These are phyloP conservation scores for Masticophis lateralis DNA, from an alignment of 2,797 vertebrate genomes.

Conservation along the genomic window DNA sequence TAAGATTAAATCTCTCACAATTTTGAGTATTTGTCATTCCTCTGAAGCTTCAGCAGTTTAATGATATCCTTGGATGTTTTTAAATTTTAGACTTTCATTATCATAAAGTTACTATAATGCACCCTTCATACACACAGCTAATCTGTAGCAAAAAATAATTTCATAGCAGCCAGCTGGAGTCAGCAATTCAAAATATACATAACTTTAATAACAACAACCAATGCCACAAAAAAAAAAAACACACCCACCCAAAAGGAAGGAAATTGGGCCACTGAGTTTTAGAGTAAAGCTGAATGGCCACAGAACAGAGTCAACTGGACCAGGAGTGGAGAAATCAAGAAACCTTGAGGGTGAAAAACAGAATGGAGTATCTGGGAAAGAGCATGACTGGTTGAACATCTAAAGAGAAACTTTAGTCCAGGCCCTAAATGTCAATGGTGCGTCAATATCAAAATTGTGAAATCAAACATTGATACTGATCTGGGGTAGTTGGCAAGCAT, in stretches of 20 bases:
- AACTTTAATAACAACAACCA: not conserved
- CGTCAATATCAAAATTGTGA: not conserved
- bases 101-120: not conserved
- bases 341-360: not conserved
- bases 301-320: not conserved
- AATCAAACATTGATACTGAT: not conserved
- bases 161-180: not conserved
- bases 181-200: not conserved
- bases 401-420: not conserved
- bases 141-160: not conserved
- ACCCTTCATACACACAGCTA: not conserved
- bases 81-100: not conserved
- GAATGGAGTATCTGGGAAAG: not conserved
- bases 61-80: not conserved
- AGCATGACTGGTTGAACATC: not conserved
- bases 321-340: not conserved
- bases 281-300: not conserved
- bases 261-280: not conserved
- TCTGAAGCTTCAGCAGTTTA: not conserved
- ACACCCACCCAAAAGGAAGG: not conserved
- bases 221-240: not conserved
- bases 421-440: not conserved
- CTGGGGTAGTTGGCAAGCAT: not conserved
- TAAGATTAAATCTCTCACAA: not conserved
- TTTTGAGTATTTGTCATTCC: not conserved